Conservation (phyloP, 2,888 invertebrate species). For the Polia nebulosa region DNA sequence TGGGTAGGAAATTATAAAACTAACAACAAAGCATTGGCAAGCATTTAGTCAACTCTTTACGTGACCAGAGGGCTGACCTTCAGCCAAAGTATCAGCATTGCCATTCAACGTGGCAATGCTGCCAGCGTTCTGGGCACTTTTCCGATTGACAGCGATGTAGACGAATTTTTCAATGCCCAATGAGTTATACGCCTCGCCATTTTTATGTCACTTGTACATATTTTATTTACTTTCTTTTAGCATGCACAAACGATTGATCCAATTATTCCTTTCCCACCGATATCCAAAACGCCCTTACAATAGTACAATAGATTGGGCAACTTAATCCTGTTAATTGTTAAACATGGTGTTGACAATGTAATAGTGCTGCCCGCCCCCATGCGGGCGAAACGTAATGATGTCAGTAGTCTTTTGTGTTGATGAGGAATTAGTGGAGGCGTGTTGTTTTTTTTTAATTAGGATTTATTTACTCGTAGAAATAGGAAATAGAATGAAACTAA, state of each 20-base stretch:
- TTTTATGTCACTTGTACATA: too few relatives aligned
- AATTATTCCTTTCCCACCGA: constrained; percentile 71
- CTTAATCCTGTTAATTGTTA: constrained; percentile 78
- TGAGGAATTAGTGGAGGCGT: constrained; percentile 57
- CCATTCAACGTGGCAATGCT: background rate
- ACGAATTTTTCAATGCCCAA: background rate
- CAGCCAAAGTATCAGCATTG: background rate
- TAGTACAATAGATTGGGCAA: constrained; percentile 66
- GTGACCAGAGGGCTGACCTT: background rate
- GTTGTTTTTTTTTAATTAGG: constrained; percentile 53
- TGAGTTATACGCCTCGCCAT: too few relatives aligned
- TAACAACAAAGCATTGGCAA: too few relatives aligned
- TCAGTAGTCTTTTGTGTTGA: constrained; percentile 62
- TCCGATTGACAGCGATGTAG: background rate
- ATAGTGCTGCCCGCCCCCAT: constrained; percentile 77
- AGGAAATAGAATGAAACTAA: background rate
- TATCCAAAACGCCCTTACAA: constrained; percentile 70
- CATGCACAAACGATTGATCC: constrained; percentile 43
- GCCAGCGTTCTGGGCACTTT: background rate
- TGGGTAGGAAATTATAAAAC: too few relatives aligned
- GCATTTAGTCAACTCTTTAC: background rate
- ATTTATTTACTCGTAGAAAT: background rate
- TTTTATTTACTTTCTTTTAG: too few relatives aligned
- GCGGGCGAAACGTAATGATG: constrained; percentile 74
- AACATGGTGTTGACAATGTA: constrained; percentile 78